Conservation (phyloP, 2,797 vertebrate species). For the Hydrophis major region DNA sequence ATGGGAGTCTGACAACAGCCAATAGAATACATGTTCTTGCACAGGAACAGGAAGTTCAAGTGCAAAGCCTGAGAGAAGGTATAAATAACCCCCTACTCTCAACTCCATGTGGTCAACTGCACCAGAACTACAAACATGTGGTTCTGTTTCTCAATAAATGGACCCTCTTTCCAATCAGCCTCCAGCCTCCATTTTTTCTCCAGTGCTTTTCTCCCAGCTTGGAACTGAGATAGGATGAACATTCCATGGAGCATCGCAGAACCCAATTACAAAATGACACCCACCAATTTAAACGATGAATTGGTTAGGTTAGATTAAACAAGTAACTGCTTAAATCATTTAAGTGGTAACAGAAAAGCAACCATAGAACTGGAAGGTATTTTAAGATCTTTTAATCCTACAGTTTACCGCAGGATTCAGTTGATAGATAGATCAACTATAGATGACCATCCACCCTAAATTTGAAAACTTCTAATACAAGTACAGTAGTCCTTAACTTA, state of each 20-base stretch:
- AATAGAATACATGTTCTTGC: no score
- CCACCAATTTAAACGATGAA: background rate
- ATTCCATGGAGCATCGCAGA: background rate
- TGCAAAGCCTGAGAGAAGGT: no score
- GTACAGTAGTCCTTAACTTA: background rate
- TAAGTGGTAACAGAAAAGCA: background rate
- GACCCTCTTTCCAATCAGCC: no score
- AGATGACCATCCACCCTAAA: background rate
- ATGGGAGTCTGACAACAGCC: no score
- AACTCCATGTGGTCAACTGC: no score
- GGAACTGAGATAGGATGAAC: background rate
- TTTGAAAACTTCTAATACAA: background rate
- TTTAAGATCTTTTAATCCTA: background rate
- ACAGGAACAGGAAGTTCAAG: no score
- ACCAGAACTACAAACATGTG: no score
- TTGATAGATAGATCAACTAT: no score
- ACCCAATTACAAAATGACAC: background rate
- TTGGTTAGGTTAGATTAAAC: background rate
- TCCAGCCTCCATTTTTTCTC: no score
- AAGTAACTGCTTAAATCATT: background rate
- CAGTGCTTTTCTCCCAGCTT: no score
- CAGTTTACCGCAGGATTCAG: background rate
- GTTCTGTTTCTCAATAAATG: no score
- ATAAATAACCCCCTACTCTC: no score
- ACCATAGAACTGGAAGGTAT: background rate